These are phyloP conservation scores for Ischnus inquisitorius DNA, from an alignment of 2,888 invertebrate genomes.

Conservation along the genomic window DNA sequence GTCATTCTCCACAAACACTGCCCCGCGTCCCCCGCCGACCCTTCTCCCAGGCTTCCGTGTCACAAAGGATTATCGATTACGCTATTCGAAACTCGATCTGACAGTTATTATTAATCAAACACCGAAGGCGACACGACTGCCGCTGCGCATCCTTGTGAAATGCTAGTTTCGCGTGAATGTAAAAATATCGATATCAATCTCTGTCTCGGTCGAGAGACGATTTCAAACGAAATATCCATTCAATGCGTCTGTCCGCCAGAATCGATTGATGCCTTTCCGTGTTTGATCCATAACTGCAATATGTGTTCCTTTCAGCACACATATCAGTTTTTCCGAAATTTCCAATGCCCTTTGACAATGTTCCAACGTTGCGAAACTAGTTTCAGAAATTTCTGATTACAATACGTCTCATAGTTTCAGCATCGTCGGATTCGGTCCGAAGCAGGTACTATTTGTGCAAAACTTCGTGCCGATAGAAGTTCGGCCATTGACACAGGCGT, in stretches of 20 bases:
- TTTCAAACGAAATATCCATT: constrained; percentile 3
- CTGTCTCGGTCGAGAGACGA: background rate
- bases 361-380: background rate
- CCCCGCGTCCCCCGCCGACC: background rate
- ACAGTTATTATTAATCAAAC: constrained; percentile 46
- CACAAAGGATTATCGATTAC: constrained; percentile 46
- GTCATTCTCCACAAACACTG: background rate
- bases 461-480: background rate
- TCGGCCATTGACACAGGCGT: constrained; percentile 3
- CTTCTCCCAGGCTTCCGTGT: background rate
- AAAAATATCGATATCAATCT: constrained; percentile 21
- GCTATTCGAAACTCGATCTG: constrained; percentile 6
- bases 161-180: background rate
- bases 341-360: background rate
- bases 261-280: background rate
- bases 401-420: background rate
- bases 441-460: background rate
- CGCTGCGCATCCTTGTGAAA: background rate
- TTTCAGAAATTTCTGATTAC: background rate
- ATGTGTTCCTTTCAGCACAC: background rate
- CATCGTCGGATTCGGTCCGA: background rate
- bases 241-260: background rate
- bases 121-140: constrained; percentile 3
- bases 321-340: background rate
- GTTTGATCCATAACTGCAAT: background rate